Percentiles rank a stretch among this genome's conserved stretches.
Evolutionary conservation across 2,797 vertebrate genomes (phyloP).

Genomic region (Fratercula arctica): DNA sequence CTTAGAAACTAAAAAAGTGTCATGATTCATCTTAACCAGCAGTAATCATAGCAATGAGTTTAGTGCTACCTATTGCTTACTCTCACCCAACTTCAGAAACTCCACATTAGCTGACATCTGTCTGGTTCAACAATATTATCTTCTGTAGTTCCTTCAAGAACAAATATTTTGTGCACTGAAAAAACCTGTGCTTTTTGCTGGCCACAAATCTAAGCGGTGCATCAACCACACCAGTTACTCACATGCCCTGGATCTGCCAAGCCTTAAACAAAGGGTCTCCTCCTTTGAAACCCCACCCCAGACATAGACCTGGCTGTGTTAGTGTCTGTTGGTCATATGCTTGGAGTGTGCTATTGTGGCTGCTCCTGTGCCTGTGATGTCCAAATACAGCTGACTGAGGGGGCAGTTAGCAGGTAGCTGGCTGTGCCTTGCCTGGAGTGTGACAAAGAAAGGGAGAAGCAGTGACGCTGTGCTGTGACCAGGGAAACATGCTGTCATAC

Average conservation of each 20-base stretch:
- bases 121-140: not conserved
- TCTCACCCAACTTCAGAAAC: not conserved
- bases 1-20: not conserved
- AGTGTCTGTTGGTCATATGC: rapidly evolving
- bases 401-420: not conserved
- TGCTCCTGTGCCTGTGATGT: not conserved
- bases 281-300: not conserved
- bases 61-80: not conserved
- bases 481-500: not conserved
- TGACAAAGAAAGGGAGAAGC: not conserved
- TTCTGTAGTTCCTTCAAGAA: not conserved
- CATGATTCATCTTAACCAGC: not conserved
- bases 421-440: not conserved
- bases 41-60: not conserved
- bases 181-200: not conserved
- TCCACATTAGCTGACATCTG: not conserved
- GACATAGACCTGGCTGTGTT: not conserved
- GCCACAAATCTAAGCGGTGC: not conserved
- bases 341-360: not conserved
- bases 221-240: not conserved
- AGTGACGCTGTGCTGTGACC: rapidly evolving
- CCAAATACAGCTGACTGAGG: not conserved
- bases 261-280: not conserved
- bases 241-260: not conserved
- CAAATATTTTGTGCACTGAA: not conserved